Conservation (phyloP, 2,113 vertebrate species). For the Syngnathus typhle region DNA sequence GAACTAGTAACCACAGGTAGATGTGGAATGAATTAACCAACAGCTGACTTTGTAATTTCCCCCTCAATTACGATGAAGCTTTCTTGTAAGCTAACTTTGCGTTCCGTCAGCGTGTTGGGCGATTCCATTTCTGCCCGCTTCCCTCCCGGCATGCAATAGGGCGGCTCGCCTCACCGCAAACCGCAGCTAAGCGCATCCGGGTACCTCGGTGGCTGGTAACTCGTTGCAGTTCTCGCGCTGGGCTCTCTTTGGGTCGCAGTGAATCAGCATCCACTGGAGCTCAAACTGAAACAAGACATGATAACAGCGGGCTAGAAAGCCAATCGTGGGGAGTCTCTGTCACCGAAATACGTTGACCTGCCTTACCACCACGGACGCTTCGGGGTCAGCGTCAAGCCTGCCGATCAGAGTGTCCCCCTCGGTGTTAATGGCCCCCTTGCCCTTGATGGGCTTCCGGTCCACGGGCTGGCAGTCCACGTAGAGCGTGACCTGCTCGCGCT, state of each 20-base stretch:
- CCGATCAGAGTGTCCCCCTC: constrained; percentile 77
- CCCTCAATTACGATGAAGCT: background rate
- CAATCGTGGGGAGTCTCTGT: no score
- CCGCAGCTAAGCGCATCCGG: constrained; percentile 29
- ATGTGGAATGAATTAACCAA: background rate
- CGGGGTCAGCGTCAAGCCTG: constrained; percentile 69
- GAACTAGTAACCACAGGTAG: constrained; percentile 3
- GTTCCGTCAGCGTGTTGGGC: constrained; percentile 2
- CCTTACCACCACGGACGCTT: constrained; percentile 75
- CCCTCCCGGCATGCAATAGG: constrained; percentile 15
- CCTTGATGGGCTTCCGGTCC: constrained; percentile 72
- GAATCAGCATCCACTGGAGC: constrained; percentile 80
- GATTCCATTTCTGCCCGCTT: constrained; percentile 18
- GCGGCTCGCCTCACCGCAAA: constrained; percentile 34
- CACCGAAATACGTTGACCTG: background rate
- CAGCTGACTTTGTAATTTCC: constrained; percentile 10
- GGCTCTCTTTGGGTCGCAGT: constrained; percentile 77
- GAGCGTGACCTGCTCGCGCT: constrained; percentile 70
- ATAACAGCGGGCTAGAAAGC: no score
- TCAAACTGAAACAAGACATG: constrained; percentile 67
- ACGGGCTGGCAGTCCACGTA: constrained; percentile 77
- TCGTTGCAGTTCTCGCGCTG: constrained; percentile 76
- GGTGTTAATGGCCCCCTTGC: constrained; percentile 72
- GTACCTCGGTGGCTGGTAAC: constrained; percentile 73
- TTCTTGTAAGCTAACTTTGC: background rate